Conservation (phyloP, 1,140 invertebrate genomes). For the Battus philenor region DNA sequence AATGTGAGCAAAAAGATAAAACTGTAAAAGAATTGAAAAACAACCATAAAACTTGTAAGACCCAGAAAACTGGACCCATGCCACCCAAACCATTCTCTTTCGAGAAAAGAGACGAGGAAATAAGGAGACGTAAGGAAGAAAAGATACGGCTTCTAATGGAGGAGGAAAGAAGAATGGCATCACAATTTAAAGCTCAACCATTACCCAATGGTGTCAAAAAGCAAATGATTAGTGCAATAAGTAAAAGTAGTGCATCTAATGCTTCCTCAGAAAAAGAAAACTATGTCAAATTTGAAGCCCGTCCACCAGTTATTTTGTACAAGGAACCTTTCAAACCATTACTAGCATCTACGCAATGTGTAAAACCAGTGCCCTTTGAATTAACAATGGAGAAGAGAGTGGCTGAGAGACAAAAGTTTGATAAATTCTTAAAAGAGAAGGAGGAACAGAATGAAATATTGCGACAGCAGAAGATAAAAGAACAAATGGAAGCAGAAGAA, state of each 20-base stretch:
- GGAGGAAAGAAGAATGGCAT: conserved; percentile 52
- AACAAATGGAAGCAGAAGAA: conserved; percentile 44
- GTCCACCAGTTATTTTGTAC: conserved; percentile 47
- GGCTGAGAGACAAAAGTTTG: conserved; percentile 53
- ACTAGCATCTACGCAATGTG: conserved; percentile 29
- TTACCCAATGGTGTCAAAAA: conserved; percentile 54
- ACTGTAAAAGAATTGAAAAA: conserved; percentile 15
- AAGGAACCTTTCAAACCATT: conserved; percentile 66
- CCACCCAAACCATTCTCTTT: conserved; percentile 64
- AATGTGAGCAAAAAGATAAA: conserved; percentile 22
- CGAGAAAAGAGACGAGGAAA: conserved; percentile 57
- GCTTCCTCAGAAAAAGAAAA: conserved; percentile 64
- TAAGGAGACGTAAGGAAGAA: conserved; percentile 50
- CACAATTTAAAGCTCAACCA: conserved; percentile 60
- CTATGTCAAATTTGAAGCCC: conserved; percentile 53
- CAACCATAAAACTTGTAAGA: conserved; percentile 31
- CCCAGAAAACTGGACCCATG: conserved; percentile 38
- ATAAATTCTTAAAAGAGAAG: conserved; percentile 51
- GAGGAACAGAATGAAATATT: conserved; percentile 52
- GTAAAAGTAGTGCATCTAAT: conserved; percentile 33
- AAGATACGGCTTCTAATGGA: conserved; percentile 53
- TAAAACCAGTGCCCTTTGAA: conserved; percentile 48
- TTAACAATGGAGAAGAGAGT: conserved; percentile 58
- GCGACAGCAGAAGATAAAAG: conserved; percentile 38
- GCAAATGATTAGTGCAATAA: conserved; percentile 33